These are phyloP conservation scores for Diadophis punctatus DNA, from an alignment of 2,113 vertebrate genomes.

Conservation along the genomic window DNA sequence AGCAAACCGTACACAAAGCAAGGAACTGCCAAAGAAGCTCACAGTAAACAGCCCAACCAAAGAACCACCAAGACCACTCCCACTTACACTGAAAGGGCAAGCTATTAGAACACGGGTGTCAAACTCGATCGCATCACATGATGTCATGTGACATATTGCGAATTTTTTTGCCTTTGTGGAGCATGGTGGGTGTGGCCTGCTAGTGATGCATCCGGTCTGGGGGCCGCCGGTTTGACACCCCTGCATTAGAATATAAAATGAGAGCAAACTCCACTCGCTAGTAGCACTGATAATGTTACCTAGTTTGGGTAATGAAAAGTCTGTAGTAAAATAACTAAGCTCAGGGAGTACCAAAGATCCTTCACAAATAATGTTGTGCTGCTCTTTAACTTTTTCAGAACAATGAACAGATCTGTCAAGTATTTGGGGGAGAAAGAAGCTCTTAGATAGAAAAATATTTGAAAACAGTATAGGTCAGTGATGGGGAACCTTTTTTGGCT, in stretches of 20 bases:
- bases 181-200: too few relatives aligned
- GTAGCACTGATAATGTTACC: not conserved
- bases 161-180: too few relatives aligned
- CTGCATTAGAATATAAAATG: not conserved
- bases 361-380: not conserved
- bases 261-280: not conserved
- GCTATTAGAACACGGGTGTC: not conserved
- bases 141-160: too few relatives aligned
- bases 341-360: not conserved
- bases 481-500: too few relatives aligned
- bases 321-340: not conserved
- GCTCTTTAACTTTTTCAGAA: not conserved
- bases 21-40: not conserved
- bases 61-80: not conserved
- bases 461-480: not conserved
- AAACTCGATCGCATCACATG: too few relatives aligned
- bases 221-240: too few relatives aligned
- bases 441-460: not conserved
- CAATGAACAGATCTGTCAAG: not conserved
- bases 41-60: not conserved
- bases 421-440: not conserved
- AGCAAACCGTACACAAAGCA: not conserved
- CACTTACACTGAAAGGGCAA: not conserved
- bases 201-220: too few relatives aligned
- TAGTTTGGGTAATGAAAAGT: not conserved